Evolutionary conservation across 2,797 vertebrate species (phyloP), one percentile per base, ranked within the genome.

Genomic region (Echiichthys vipera): DNA sequence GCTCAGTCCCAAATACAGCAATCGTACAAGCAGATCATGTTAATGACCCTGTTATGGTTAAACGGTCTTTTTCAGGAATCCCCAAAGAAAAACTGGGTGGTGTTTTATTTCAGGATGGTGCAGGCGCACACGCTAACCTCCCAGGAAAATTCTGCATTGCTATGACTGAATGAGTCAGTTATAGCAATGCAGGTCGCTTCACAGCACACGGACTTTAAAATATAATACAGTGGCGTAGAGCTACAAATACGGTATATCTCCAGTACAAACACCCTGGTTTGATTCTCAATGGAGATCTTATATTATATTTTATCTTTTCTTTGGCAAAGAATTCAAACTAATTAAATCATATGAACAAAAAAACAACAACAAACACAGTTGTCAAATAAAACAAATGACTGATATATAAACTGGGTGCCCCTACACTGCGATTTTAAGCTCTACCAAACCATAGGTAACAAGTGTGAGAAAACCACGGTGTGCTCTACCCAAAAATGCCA

Each of bases 21-120:
- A 67, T 39, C 79, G 43, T 42, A 53, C 4, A 20, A 72, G 42
- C 1, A 2, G 57, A 30, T 54, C 30, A 24, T 63, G 72, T 80
- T 74, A 74, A 82, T 61, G 22, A 70, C 58, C 63, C 61, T 71
- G 51, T 77, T 80, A 42, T 57, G 29, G 42, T 42, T 62, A 42
- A 57, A 61, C 39, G n/a, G n/a, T 20, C 56, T 73, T 68, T 62
- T 56, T 50, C 34, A 53, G 53, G 39, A 71, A 43, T 65, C 46
- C 50, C n/a, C 7, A 55, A 66, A 66, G 20, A 25, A 66, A 84
- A 58, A 6, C 5, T 2, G 5, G 42, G 39, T 10, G 34, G 56
- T 17, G 27, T 63, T 65, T 56, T 56, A 69, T 65, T 76, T 71
- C 18, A 22, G 24, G 17, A 45, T 34, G 37, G 9, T 58, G 11